Percentiles rank a stretch among this genome's conserved stretches.
phyloP scores from a whole-genome alignment of 2,113 vertebrate species.

The Daubentonia madagascariensis region DNA sequence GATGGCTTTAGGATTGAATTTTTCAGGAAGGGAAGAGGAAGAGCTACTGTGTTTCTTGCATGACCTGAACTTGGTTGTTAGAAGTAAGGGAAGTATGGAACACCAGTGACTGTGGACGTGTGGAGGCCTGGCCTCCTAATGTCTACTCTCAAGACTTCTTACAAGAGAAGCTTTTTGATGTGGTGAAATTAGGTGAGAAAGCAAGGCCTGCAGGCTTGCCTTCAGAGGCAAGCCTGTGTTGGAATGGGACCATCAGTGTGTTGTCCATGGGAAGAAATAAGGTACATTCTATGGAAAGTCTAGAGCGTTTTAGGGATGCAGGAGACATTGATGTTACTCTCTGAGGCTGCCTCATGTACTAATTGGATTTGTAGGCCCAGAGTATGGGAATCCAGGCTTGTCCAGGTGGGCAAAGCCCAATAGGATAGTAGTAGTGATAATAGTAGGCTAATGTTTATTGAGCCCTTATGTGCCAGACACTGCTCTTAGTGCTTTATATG shows the following conservation, averaged over 20 bases:
- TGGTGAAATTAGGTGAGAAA: constrained; percentile 15
- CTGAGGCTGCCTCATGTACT: not conserved
- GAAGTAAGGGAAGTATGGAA: constrained; percentile 15
- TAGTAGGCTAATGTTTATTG: constrained; percentile 23
- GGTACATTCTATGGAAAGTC: not conserved
- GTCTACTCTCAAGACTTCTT: not conserved
- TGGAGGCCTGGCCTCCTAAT: not conserved
- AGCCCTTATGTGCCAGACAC: not conserved
- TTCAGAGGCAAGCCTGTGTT: too few species aligned
- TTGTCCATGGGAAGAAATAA: not conserved
- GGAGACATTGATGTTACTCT: not conserved
- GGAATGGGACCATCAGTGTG: too few species aligned
- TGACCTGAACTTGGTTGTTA: constrained; percentile 34
- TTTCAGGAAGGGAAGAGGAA: constrained; percentile 19
- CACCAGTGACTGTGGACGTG: not conserved
- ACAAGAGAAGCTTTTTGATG: constrained; percentile 20
- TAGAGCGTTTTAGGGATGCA: not conserved
- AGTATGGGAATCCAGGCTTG: not conserved
- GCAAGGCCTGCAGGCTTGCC: not conserved
- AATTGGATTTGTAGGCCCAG: constrained; percentile 1
- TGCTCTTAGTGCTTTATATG: not conserved
- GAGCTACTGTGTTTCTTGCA: not conserved
- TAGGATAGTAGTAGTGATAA: not conserved
- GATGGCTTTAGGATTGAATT: constrained; percentile 30
- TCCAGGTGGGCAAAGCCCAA: not conserved